A percentile compares a stretch with the other conserved stretches of the same genome.
These are phyloP conservation scores for Microcebus lehilahytsara DNA, from an alignment of 2,113 vertebrate genomes.

Conservation along the genomic window DNA sequence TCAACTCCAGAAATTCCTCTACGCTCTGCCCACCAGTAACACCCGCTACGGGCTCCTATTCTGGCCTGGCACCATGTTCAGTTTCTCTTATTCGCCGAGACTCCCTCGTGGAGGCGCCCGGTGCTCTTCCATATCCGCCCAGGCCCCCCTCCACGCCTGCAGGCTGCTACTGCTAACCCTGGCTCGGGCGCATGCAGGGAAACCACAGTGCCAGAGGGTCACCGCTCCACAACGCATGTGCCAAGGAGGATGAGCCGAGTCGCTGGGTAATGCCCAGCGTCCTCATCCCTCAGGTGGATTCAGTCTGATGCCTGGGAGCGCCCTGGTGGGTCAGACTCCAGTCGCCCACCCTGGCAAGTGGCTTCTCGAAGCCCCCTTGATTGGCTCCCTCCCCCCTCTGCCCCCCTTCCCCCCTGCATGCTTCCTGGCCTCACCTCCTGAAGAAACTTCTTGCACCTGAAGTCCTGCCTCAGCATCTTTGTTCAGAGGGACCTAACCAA, in stretches of 20 bases:
- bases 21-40: no score
- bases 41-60: neutral
- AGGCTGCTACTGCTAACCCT: neutral
- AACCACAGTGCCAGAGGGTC: neutral
- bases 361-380: no score
- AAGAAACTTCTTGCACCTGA: neutral
- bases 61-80: neutral
- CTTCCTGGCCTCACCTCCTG: neutral
- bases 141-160: fast-evolving
- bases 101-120: neutral
- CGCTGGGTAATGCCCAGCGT: neutral
- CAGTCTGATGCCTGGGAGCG: no score
- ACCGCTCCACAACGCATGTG: no score
- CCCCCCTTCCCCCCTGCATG: neutral
- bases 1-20: neutral
- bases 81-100: neutral
- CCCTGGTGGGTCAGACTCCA: neutral
- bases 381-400: neutral
- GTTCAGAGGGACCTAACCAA: neutral
- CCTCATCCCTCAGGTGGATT: neutral
- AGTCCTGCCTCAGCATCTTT: neutral
- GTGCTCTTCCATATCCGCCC: neutral
- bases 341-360: neutral
- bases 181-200: neutral
- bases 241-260: neutral